Evolutionary conservation across 2,888 invertebrate genomes (phyloP), one percentile per base, ranked within the genome.

Genomic region (Chalcosyrphus nemorum): DNA sequence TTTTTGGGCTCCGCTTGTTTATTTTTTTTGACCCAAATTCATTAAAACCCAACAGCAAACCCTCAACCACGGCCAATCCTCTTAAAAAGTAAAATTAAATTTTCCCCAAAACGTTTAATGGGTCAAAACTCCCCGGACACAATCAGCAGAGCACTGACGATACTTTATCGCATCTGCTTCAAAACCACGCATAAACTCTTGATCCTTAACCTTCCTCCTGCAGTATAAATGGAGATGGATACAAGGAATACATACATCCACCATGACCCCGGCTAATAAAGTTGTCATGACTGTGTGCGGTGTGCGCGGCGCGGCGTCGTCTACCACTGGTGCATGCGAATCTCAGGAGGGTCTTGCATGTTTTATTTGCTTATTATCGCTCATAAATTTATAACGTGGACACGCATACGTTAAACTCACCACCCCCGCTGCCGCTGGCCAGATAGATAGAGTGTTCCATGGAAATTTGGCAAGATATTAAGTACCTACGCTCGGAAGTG

Each of bases 191-290:
- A 56, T 9, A 35, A 52, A 15, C 17, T 61, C 61, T 2, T 65
- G 65, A 78, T 71, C 57, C 59, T 66, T 19, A 50, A 59, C 54
- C 38, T 74, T 56, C 38, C 47, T 56, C 38, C 47, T 17, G 43
- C 57, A 2, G 3, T 3, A 15, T 21, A 9, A 47, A 32, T 45
- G 45, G 57, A 74, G 74, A 65, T 59, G 72, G 17, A 71, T 47
- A 38, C 45, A 56, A 41, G 68, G 52, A 43, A 54, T 32, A 70
- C 75, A 70, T 65, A 59, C 70, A 29, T 27, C 43, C 61, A 66
- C 81, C 81, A 66, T 82, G 81, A 82, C 75, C 81, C 59, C 66
- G 71, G 54, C 45, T 82, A 82, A 77, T 82, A 77, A 65, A 66
- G 45, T 77, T 70, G 52, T 71, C 71, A 57, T 15, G 24, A 13